Evolutionary conservation across 2,888 invertebrate species (phyloP).

Genomic region (Bugulina stolonifera): DNA sequence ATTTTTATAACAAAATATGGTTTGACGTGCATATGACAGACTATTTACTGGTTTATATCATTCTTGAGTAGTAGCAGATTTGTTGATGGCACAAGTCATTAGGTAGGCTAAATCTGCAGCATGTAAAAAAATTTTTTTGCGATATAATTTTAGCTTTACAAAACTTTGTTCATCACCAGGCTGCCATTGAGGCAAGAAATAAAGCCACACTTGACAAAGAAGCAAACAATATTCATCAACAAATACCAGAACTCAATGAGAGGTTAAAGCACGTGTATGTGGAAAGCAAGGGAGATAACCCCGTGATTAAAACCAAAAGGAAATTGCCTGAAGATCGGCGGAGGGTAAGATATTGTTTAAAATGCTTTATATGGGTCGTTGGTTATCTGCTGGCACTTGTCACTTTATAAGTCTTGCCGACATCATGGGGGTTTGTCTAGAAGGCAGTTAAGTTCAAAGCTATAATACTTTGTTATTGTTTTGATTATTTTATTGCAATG

Average conservation of each 20-base stretch:
- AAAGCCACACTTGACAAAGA: neutral
- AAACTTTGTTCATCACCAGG: no score
- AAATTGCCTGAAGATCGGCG: slow-evolving; percentile 12
- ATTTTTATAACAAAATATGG: neutral
- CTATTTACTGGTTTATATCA: neutral
- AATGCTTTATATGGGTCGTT: neutral
- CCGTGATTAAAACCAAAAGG: neutral
- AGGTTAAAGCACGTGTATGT: slow-evolving; percentile 22
- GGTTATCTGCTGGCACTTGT: neutral
- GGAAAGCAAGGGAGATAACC: neutral
- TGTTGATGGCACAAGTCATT: neutral
- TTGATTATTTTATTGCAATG: no score
- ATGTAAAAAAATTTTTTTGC: no score
- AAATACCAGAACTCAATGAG: neutral
- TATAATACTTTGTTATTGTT: no score
- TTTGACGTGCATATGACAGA: neutral
- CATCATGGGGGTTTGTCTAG: no score
- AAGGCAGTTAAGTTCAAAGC: no score
- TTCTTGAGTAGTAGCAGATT: neutral
- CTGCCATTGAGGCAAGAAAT: slow-evolving; percentile 21
- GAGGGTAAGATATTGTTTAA: neutral
- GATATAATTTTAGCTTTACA: no score
- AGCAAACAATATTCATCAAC: neutral
- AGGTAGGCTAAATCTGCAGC: no score
- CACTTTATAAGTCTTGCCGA: no score